These are phyloP conservation scores for Adelognathus sp. DNA, from an alignment of 2,888 invertebrate species.

Conservation along the genomic window DNA sequence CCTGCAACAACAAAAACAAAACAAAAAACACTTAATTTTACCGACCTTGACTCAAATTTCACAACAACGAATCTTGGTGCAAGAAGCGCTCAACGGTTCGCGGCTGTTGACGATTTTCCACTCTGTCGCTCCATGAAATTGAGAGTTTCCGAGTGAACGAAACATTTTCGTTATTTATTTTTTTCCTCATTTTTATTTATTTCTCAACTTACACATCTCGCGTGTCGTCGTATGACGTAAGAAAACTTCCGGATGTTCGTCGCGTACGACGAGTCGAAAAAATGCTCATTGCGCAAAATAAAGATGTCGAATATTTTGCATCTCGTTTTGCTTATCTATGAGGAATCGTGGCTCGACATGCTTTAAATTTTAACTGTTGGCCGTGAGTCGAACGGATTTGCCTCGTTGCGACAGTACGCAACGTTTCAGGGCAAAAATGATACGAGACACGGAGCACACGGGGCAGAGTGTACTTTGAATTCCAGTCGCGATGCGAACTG, in stretches of 20 bases:
- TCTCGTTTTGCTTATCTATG: not conserved
- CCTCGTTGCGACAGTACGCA: conserved; percentile 57
- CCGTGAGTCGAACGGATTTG: conserved; percentile 4
- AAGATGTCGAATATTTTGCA: not conserved
- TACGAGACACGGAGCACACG: conserved; percentile 41
- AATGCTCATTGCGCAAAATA: not conserved
- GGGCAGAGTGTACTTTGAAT: conserved; percentile 63
- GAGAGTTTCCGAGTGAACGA: conserved; percentile 29
- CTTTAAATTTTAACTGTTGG: conserved; percentile 2
- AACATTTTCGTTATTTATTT: conserved; percentile 8
- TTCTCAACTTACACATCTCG: not conserved
- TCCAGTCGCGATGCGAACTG: conserved; percentile 65
- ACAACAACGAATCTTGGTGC: not conserved
- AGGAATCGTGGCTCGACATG: not conserved
- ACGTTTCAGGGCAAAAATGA: conserved; percentile 52
- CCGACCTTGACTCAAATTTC: conserved; percentile 45
- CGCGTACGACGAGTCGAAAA: not conserved
- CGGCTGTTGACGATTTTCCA: conserved; percentile 49
- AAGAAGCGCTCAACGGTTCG: not conserved
- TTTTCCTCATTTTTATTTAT: not conserved
- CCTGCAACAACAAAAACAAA: conserved; percentile 81
- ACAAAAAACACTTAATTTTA: conserved; percentile 15
- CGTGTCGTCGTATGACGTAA: not conserved
- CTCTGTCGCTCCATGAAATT: conserved; percentile 59
- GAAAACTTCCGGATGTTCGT: not conserved